Evolutionary conservation across 2,888 invertebrate species (phyloP).

Genomic region (Torymus auratus): DNA sequence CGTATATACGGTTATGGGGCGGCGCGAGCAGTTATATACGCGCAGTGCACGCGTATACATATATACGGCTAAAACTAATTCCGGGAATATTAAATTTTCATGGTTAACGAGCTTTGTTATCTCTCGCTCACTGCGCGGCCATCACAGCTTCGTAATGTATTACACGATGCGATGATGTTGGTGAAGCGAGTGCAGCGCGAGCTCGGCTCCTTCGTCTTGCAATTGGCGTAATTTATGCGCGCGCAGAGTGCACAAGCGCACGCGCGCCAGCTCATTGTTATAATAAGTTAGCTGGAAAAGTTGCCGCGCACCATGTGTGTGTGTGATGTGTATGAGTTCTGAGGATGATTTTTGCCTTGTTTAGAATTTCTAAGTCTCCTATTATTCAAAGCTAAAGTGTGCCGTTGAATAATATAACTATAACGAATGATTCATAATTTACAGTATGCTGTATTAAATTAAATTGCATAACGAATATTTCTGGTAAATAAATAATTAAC

Average conservation of each 20-base stretch:
- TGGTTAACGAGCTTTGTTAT: constrained; percentile 54
- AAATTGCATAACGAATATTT: too few species aligned
- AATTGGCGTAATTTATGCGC: constrained; percentile 46
- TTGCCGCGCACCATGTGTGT: neutral
- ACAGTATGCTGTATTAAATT: too few species aligned
- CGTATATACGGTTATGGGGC: constrained; percentile 31
- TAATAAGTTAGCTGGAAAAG: constrained; percentile 25
- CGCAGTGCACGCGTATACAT: neutral
- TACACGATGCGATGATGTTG: neutral
- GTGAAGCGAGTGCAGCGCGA: too few species aligned
- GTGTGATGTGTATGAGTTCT: neutral
- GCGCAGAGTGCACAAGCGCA: neutral
- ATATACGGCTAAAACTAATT: constrained; percentile 40
- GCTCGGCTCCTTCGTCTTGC: constrained; percentile 16
- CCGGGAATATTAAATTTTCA: constrained; percentile 55
- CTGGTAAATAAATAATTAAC: too few species aligned
- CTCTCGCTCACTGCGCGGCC: constrained; percentile 11
- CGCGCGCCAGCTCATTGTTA: constrained; percentile 18
- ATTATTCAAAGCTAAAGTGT: too few species aligned
- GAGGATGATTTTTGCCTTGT: neutral
- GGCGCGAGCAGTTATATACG: constrained; percentile 12
- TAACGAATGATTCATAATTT: too few species aligned
- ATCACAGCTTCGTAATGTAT: constrained; percentile 13
- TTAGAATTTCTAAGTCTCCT: neutral
- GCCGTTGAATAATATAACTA: too few species aligned